Conservation (phyloP, 1,140 invertebrate species). For the Drosophila nikananu region DNA sequence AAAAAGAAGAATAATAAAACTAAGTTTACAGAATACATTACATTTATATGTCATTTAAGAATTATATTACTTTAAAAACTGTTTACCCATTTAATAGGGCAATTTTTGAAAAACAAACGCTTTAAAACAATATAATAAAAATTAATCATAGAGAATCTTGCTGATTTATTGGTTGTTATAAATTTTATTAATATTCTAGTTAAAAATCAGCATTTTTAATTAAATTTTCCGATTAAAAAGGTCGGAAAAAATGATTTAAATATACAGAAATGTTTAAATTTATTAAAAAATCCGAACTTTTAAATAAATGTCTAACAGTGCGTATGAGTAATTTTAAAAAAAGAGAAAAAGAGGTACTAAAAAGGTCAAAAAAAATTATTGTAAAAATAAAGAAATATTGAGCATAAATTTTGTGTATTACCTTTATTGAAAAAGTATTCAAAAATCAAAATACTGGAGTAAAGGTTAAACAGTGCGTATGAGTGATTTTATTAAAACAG, state of each 20-base stretch:
- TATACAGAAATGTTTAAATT: too few species aligned
- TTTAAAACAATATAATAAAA: too few species aligned
- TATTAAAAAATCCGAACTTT: too few species aligned
- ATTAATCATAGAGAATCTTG: background rate
- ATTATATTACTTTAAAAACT: too few species aligned
- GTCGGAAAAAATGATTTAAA: too few species aligned
- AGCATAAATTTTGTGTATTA: background rate
- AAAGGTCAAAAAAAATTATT: background rate
- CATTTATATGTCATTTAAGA: too few species aligned
- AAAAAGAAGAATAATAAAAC: background rate
- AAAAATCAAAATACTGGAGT: background rate
- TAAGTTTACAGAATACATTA: too few species aligned
- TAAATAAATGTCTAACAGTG: too few species aligned
- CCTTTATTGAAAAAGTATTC: background rate
- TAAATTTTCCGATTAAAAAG: too few species aligned
- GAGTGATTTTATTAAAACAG: background rate
- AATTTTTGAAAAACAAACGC: background rate
- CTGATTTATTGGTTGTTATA: background rate
- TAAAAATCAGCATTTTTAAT: too few species aligned
- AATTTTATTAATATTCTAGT: too few species aligned
- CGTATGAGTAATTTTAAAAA: background rate
- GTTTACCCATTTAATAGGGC: too few species aligned
- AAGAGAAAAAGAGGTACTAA: background rate
- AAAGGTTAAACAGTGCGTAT: background rate
- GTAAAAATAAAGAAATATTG: background rate